Evolutionary conservation across 2,888 invertebrate genomes (phyloP), one percentile per base, ranked within the genome.

Genomic region (Cordylochernes scorpioides): DNA sequence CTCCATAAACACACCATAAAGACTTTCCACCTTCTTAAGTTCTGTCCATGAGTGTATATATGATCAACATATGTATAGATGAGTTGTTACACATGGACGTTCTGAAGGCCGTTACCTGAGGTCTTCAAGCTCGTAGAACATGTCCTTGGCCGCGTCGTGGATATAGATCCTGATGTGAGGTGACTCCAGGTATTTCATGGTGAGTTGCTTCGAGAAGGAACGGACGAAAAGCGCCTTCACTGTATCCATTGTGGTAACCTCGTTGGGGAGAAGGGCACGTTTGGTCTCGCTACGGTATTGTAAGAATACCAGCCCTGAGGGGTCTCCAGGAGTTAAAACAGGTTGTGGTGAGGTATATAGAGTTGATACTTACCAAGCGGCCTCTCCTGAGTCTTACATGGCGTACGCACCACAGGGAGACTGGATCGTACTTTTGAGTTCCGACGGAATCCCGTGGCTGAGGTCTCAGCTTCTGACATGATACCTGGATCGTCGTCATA

Each of bases 111-210:
- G n/a, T 26, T 29, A 36, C 34, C 39, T 29, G 42, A 86, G 65
- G 57, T 94, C 91, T 54, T 94, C 91, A 24, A 97, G 62, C 51
- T 94, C 91, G 54, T 94, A 97, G 54, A 91, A 97, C 71, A 94
- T 82, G 49, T 88, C 84, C 50, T 84, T 86, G 36, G 73, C 72
- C 28, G 78, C 74, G 53, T 91, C 91, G 50, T 88, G 82, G 38
- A 94, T 88, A 59, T 97, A 97, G 45, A 97, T 84, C 56, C 88
- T 88, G 21, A 82, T 80, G 48, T 72, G 67, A 15, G 77, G 74
- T 28, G 78, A 80, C 52, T 86, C 84, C 57, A 88, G 62, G 51
- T 84, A 86, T 47, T 78, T 75, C 84, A 88, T 84, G 8, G 78
- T 75, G 24, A 91, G 63, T 52, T 84, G 82, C 45, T 80, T 78